Evolutionary conservation across 2,113 vertebrate genomes (phyloP).

Genomic region (Clarias gariepinus): DNA sequence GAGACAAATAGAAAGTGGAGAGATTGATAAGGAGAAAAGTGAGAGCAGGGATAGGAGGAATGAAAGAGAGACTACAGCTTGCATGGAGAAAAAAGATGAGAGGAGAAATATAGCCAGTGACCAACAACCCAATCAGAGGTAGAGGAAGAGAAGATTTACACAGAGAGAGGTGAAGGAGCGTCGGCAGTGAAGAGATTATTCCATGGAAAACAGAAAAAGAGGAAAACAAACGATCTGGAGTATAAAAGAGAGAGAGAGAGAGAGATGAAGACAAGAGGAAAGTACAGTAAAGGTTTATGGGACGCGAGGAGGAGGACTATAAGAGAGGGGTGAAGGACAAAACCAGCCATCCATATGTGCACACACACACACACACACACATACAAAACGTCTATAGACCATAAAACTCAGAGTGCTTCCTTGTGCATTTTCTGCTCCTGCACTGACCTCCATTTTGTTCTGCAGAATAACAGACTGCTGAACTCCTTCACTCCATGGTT

Average conservation of each 20-base stretch:
- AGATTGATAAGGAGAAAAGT: background rate
- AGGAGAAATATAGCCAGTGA: background rate
- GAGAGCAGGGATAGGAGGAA: background rate
- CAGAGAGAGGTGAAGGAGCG: background rate
- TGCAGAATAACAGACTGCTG: background rate
- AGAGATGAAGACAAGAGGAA: background rate
- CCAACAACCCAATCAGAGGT: too few species aligned
- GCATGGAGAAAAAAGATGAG: conserved; percentile 7
- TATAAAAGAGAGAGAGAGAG: background rate
- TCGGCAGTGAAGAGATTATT: background rate
- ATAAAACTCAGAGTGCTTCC: background rate
- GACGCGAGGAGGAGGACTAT: background rate
- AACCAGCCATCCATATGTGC: background rate
- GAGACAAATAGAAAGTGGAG: background rate
- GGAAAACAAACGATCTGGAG: background rate
- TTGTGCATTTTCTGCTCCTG: background rate
- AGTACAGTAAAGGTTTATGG: conserved; percentile 30
- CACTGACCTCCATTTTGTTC: background rate
- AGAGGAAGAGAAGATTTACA: background rate
- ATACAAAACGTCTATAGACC: background rate
- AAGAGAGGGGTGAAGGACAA: conserved; percentile 15
- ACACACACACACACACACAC: conserved; percentile 27
- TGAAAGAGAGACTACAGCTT: conserved; percentile 12
- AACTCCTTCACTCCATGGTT: background rate
- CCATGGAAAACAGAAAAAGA: background rate